Base-by-base conservation (phyloP, 2,113 vertebrate genomes). In the Pungitius pungitius region DNA sequence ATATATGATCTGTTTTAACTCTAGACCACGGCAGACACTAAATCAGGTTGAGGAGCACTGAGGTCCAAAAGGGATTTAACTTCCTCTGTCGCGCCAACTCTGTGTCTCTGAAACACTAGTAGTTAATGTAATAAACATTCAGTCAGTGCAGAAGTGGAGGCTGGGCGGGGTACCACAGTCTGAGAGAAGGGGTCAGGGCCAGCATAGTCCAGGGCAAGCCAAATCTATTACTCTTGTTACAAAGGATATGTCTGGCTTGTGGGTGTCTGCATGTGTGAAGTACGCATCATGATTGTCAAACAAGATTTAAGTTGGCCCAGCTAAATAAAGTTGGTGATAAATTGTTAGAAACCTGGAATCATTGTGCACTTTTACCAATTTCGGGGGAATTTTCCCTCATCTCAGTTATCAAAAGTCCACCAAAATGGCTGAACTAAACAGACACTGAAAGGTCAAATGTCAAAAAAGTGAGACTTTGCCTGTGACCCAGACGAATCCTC, bases 401-500 rank as follows among this genome's bases (percentile, higher is more conserved):
- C 0, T 56, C 12, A 71, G 1, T 37, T 57, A 15, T 45, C 33
- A 33, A 47, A 51, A 51, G 26, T 33, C 3, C 3, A 69, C 52
- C 20, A 7, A 57, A 49, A 49, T n/a, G 8, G 2, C 45, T 49
- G 18, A 10, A 54, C 22, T 54, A 13, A 54, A 54, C 22, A 26
- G 51, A 33, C 35, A 63, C 37, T 15, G 4, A 78, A 66, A 33
- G 47, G 40, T 73, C 30, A 76, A 73, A 76, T 18, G 30, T 68
- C 0, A 78, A 68, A 76, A 67, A 68, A n/a, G 30, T 56, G 22
- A 76, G 61, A 86, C 80, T 81, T 85, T 91, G 85, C 91, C 92
- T 9, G 95, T 95, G 84, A 94, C 94, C 96, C 96, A 97, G 56
- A 94, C 93, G 92, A 96, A 97, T 86, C 96, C 96, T 13, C 96